A percentile compares a stretch with the other conserved stretches of the same genome.
These are phyloP conservation scores for Lacerta bilineata DNA, from an alignment of 2,797 vertebrate species.

Conservation along the genomic window DNA sequence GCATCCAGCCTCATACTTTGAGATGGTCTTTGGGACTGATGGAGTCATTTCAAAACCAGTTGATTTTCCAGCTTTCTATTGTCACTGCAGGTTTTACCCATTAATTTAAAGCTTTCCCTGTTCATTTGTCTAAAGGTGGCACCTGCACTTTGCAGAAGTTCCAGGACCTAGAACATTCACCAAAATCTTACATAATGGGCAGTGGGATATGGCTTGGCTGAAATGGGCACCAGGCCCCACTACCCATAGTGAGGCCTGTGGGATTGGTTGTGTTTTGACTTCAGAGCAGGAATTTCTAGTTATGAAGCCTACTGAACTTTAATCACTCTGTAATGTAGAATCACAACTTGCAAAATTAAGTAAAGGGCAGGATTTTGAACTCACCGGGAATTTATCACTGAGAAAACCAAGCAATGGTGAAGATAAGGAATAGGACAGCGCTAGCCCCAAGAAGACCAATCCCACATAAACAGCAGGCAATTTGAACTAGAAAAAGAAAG, in stretches of 20 bases:
- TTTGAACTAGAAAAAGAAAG: constrained; percentile 82
- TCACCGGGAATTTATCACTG: constrained; percentile 91
- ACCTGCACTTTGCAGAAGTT: no score
- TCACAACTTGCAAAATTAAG: not conserved
- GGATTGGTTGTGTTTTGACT: accelerated
- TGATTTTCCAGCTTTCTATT: not conserved
- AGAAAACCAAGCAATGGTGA: constrained; percentile 90
- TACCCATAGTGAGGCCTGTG: not conserved
- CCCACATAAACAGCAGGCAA: constrained; percentile 89
- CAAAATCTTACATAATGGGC: no score
- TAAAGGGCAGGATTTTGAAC: constrained; percentile 61
- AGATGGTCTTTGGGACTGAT: not conserved
- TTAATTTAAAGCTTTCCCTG: not conserved
- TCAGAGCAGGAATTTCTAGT: not conserved
- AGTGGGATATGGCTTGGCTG: no score
- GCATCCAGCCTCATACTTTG: not conserved
- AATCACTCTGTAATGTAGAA: not conserved
- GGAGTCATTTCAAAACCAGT: not conserved
- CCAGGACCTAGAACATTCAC: no score
- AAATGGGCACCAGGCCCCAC: no score
- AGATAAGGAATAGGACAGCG: constrained; percentile 87
- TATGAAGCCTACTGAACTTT: not conserved
- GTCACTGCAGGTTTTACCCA: not conserved
- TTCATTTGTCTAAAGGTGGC: not conserved
- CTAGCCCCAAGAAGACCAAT: constrained; percentile 91